phyloP scores from a whole-genome alignment of 2,113 vertebrate species.

The Oostethus manadensis region DNA sequence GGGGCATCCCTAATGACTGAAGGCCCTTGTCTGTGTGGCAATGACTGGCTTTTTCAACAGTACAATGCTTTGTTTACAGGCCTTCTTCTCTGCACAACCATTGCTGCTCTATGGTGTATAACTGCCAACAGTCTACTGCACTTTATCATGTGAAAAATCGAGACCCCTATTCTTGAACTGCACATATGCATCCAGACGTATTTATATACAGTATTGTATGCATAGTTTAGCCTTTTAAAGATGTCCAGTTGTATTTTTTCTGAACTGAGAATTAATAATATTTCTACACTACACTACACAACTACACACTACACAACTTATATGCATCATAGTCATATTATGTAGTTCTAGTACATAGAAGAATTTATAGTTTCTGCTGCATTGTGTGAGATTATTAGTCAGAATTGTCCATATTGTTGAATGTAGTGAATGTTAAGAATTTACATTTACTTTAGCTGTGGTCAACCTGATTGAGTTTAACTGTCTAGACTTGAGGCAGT shows the following conservation, averaged over 20 bases:
- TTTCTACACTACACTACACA: neutral
- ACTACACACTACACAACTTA: no score
- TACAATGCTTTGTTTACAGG: neutral
- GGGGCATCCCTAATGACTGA: no score
- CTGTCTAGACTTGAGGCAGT: conserved; percentile 30
- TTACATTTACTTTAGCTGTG: neutral
- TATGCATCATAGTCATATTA: neutral
- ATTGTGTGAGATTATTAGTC: neutral
- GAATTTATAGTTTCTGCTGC: neutral
- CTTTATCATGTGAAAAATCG: neutral
- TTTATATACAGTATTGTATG: neutral
- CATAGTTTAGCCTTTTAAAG: neutral
- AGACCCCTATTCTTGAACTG: neutral
- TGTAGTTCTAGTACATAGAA: no score
- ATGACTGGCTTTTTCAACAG: no score
- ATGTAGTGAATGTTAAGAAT: neutral
- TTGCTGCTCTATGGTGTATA: neutral
- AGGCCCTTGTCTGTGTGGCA: no score
- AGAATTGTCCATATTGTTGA: neutral
- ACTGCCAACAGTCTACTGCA: neutral
- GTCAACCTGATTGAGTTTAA: conserved; percentile 15
- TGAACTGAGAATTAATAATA: neutral
- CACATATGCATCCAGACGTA: neutral
- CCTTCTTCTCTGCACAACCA: neutral
- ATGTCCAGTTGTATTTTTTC: neutral